These are phyloP conservation scores for Andrena haemorrhoa DNA, from an alignment of 2,888 invertebrate species.

Conservation along the genomic window DNA sequence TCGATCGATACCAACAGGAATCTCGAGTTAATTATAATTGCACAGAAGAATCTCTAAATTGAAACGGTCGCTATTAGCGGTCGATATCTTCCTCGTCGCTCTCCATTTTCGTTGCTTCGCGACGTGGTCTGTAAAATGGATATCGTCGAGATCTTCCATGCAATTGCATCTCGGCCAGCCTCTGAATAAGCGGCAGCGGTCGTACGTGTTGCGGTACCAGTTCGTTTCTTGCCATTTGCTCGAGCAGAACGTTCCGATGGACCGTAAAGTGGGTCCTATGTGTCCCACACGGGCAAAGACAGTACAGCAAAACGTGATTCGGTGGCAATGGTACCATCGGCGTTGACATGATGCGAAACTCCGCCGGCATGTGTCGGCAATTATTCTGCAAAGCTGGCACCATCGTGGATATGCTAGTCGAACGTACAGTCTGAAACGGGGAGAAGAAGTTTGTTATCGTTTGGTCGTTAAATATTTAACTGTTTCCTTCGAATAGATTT, in stretches of 20 bases:
- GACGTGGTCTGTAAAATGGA: neutral
- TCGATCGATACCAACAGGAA: neutral
- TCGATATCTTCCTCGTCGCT: slow-evolving; percentile 8
- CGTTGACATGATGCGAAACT: neutral
- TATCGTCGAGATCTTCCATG: slow-evolving; percentile 6
- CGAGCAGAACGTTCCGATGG: slow-evolving; percentile 24
- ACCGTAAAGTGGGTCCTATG: slow-evolving; percentile 33
- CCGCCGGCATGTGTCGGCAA: neutral
- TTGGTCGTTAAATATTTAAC: neutral
- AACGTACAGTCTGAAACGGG: slow-evolving; percentile 10
- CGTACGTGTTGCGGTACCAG: neutral
- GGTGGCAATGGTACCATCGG: slow-evolving; percentile 1
- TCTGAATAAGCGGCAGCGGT: neutral
- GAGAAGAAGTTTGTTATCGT: neutral
- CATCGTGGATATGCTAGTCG: slow-evolving; percentile 5
- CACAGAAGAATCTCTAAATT: neutral
- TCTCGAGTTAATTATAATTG: neutral
- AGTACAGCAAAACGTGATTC: slow-evolving; percentile 30
- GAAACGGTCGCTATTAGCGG: neutral
- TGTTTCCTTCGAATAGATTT: neutral
- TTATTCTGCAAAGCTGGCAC: neutral
- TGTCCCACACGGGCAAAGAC: slow-evolving; percentile 28
- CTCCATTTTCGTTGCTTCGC: neutral
- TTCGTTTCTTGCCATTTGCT: slow-evolving; percentile 7
- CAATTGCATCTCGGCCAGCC: slow-evolving; percentile 2